These are phyloP conservation scores for Phrynosoma blainvillii DNA, from an alignment of 2,113 vertebrate species.

Conservation along the genomic window DNA sequence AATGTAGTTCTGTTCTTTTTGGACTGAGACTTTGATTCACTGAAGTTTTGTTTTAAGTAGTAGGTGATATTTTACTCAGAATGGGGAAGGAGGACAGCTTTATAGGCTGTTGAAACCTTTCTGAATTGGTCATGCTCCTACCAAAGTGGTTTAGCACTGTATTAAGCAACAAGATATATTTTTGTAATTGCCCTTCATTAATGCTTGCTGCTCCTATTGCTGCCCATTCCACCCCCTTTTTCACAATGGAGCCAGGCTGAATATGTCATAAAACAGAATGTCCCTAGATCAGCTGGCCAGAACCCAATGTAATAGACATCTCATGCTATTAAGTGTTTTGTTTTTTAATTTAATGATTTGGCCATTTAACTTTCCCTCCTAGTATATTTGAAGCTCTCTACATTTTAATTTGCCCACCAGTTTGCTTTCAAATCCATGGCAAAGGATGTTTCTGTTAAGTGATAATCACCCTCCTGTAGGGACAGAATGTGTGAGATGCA, in stretches of 20 bases:
- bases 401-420: conserved; percentile 43
- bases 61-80: conserved; percentile 47
- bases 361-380: conserved; percentile 38
- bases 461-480: conserved; percentile 71
- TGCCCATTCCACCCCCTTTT: background rate
- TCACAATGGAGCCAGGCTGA: background rate
- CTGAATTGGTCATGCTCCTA: conserved; percentile 16
- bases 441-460: conserved; percentile 36
- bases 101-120: conserved; percentile 15
- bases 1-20: background rate
- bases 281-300: background rate
- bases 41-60: conserved; percentile 27
- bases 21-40: conserved; percentile 35
- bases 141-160: background rate
- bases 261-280: conserved; percentile 9
- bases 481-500: conserved; percentile 54
- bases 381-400: conserved; percentile 52
- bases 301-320: fast-evolving
- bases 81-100: conserved; percentile 43
- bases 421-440: conserved; percentile 52
- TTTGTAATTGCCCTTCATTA: conserved; percentile 45
- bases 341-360: conserved; percentile 7
- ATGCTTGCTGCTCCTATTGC: background rate
- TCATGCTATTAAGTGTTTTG: background rate
- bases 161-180: conserved; percentile 47